Base-by-base conservation (phyloP, 2,797 vertebrate species). In the Sebastes iracundus region DNA sequence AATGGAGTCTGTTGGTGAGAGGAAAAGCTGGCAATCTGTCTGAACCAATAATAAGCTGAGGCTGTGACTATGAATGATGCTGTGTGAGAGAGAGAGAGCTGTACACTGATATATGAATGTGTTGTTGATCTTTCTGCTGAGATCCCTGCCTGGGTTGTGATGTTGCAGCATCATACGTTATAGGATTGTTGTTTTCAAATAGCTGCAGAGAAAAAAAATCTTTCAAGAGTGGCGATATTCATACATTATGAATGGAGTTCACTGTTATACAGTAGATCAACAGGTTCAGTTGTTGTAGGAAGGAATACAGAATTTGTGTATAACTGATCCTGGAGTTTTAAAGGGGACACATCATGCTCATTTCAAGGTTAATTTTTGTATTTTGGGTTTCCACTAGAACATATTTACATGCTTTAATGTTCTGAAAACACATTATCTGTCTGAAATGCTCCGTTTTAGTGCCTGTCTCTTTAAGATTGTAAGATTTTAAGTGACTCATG, bases 1-100 rank as follows among this genome's bases (percentile, higher is more conserved):
- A 77, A 85, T 86, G 79, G 78, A 83, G 75, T 74, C 70, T 71
- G 69, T 23, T 67, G 75, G 66, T 72, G 79, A 86, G 77, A 69
- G 72, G 64, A 60, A 35, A 58, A 33, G 52, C 76, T 61, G 79
- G 18, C 63, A 33, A 75, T 82, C 69, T 33, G 49, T 77, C 67
- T 20, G 22, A 74, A 53, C 75, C 84, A 86, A 81, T 85, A 75
- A 79, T 35, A 77, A 72, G 11, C 42, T 14, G 33, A 63, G 58
- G 35, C 56, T 55, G 3, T 58, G 80, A 23, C 69, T 28, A 33
- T 88, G 73, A 87, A 68, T 79, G 65, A 85, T 27, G 20, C 16
- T 61, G 68, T 71, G 52, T 13, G 42, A 18, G 42, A 18, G 72
- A 72, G 49, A 70, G 83, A 75, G 32, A 16, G 49, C 62, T 62